phyloP scores from a whole-genome alignment of 2,113 vertebrate genomes.

The Embiotoca jacksoni region DNA sequence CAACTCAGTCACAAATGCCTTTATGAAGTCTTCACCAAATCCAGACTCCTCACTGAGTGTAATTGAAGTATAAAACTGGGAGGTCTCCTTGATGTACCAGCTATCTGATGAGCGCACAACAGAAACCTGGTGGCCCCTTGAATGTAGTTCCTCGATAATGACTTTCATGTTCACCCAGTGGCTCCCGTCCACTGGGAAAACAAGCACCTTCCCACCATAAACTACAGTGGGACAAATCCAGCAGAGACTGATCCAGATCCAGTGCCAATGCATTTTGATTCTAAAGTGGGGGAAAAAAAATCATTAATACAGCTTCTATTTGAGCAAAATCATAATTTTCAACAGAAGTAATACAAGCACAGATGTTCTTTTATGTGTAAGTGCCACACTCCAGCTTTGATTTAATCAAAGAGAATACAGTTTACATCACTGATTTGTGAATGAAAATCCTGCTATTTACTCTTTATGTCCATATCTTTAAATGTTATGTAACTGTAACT shows the following conservation, averaged over 20 bases:
- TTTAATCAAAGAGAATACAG: not conserved
- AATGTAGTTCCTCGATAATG: constrained; percentile 69
- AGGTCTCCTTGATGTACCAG: constrained; percentile 75
- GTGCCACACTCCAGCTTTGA: too few relatives aligned
- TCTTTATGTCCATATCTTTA: too few relatives aligned
- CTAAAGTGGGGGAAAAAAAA: constrained; percentile 28
- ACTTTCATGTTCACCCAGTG: constrained; percentile 81
- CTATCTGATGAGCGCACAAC: constrained; percentile 58
- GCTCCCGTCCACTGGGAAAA: constrained; percentile 70
- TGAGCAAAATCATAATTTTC: not conserved
- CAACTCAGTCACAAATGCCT: constrained; percentile 29
- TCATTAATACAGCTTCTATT: not conserved
- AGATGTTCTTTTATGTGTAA: too few relatives aligned
- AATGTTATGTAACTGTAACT: too few relatives aligned
- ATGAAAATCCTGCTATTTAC: too few relatives aligned
- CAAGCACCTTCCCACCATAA: constrained; percentile 69
- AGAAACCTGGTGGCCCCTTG: constrained; percentile 64
- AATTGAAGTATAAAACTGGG: constrained; percentile 63
- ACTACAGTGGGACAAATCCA: constrained; percentile 22
- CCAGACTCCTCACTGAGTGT: constrained; percentile 34
- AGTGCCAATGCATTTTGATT: constrained; percentile 41
- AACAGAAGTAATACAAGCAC: too few relatives aligned
- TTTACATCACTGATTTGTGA: not conserved
- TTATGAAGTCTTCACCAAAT: constrained; percentile 56
- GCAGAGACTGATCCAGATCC: constrained; percentile 35